Conservation (phyloP, 1,140 invertebrate species). For the Zaprionus inermis region DNA sequence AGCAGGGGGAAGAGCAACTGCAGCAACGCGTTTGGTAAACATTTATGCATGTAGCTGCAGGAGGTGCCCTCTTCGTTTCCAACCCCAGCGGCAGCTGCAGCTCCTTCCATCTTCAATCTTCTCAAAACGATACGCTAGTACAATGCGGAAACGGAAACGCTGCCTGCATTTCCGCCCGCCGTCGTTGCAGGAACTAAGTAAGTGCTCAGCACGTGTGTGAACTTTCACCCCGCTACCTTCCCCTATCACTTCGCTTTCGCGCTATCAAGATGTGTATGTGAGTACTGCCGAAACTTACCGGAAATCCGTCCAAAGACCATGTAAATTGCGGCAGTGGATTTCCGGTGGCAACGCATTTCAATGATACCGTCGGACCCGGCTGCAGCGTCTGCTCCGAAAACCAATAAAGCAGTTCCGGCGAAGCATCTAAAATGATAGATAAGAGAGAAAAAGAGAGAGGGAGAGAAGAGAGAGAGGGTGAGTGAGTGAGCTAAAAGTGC, state of each 20-base stretch:
- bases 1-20: background rate
- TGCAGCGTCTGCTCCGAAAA: slow-evolving; percentile 96
- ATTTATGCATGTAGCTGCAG: slow-evolving; percentile 44
- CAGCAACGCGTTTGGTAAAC: slow-evolving; percentile 50
- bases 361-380: slow-evolving; percentile 93
- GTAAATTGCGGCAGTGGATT: slow-evolving; percentile 95
- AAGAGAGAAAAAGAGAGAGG: slow-evolving; percentile 20
- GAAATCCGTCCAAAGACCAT: slow-evolving; percentile 95
- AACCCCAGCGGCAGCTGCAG: background rate
- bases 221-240: background rate
- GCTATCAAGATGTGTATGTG: slow-evolving; percentile 12
- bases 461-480: slow-evolving; percentile 13
- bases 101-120: background rate
- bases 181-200: slow-evolving; percentile 33
- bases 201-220: slow-evolving; percentile 47
- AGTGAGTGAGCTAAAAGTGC: slow-evolving; percentile 27
- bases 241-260: slow-evolving; percentile 5
- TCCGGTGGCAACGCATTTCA: slow-evolving; percentile 95
- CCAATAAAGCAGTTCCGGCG: slow-evolving; percentile 93
- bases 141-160: slow-evolving; percentile 65
- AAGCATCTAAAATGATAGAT: slow-evolving; percentile 87
- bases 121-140: slow-evolving; percentile 3
- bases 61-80: background rate
- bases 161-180: slow-evolving; percentile 66
- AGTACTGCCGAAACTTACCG: slow-evolving; percentile 85